Conservation (phyloP, 1,140 invertebrate genomes). For the Thaumatotibia leucotreta region DNA sequence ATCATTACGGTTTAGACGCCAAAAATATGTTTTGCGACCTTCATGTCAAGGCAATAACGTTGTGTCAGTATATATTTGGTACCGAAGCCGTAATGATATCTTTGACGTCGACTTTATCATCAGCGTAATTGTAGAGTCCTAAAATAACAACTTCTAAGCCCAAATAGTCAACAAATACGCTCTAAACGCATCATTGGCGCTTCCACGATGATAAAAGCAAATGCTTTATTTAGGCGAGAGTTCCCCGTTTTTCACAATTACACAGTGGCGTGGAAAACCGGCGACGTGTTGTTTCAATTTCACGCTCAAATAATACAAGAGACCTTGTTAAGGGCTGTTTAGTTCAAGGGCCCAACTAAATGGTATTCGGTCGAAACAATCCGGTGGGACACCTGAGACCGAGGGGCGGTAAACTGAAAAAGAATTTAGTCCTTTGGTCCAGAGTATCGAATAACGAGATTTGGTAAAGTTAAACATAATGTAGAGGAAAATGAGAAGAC, state of each 20-base stretch:
- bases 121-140: too few species aligned
- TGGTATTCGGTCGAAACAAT: conserved; percentile 47
- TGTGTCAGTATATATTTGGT: too few species aligned
- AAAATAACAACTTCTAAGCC: not conserved
- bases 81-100: too few species aligned
- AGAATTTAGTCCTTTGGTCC: not conserved
- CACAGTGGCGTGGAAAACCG: not conserved
- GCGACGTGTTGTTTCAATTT: conserved; percentile 13
- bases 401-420: not conserved
- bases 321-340: conserved; percentile 11
- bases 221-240: not conserved
- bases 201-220: not conserved
- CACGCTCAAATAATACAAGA: conserved; percentile 12
- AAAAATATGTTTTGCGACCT: too few species aligned
- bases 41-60: too few species aligned
- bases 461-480: not conserved
- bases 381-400: conserved; percentile 43
- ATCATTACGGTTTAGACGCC: too few species aligned
- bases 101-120: too few species aligned
- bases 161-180: not conserved
- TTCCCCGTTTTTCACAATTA: conserved; percentile 8
- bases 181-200: not conserved
- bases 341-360: conserved; percentile 39
- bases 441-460: not conserved
- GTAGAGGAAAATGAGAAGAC: not conserved